Conservation (phyloP, 2,888 invertebrate species). For the Eucera pruinosa region DNA sequence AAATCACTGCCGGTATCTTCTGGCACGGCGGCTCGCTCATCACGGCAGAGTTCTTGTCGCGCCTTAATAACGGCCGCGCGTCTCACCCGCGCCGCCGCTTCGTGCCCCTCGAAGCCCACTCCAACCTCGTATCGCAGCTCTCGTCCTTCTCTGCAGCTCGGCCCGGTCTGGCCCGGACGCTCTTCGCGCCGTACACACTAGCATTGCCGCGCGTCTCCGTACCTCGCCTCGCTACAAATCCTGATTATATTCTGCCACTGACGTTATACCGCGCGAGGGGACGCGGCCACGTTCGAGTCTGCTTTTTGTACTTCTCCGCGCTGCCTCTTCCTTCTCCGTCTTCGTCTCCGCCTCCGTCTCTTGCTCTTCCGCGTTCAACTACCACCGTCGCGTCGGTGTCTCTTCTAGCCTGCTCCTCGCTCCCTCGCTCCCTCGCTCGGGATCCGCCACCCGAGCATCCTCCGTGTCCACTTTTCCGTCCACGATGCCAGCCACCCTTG, state of each 20-base stretch:
- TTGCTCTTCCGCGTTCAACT: conserved; percentile 42
- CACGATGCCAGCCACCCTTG: conserved; percentile 60
- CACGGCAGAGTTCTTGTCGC: conserved; percentile 84
- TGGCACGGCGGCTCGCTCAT: conserved; percentile 83
- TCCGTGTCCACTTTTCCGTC: too few relatives aligned
- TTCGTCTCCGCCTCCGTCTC: conserved; percentile 11
- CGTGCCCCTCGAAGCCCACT: conserved; percentile 57
- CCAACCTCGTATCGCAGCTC: conserved; percentile 45
- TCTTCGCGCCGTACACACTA: conserved; percentile 46
- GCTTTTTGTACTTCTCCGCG: conserved; percentile 82
- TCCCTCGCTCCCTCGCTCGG: not conserved
- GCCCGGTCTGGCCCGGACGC: conserved; percentile 49
- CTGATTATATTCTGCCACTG: conserved; percentile 85
- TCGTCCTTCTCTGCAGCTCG: conserved; percentile 45
- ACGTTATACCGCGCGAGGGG: conserved; percentile 82
- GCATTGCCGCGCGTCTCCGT: conserved; percentile 58
- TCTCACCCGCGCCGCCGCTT: conserved; percentile 72
- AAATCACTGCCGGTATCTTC: conserved; percentile 83
- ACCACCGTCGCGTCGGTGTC: conserved; percentile 62
- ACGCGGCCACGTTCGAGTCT: conserved; percentile 81
- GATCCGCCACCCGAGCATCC: conserved; percentile 21
- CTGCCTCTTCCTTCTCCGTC: conserved; percentile 46
- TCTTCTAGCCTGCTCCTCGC: conserved; percentile 52
- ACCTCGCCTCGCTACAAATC: conserved; percentile 85
- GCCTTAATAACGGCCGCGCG: conserved; percentile 83